A percentile compares a stretch with the other conserved stretches of the same genome.
Evolutionary conservation across 2,113 vertebrate genomes (phyloP).

Genomic region (Neofelis nebulosa): DNA sequence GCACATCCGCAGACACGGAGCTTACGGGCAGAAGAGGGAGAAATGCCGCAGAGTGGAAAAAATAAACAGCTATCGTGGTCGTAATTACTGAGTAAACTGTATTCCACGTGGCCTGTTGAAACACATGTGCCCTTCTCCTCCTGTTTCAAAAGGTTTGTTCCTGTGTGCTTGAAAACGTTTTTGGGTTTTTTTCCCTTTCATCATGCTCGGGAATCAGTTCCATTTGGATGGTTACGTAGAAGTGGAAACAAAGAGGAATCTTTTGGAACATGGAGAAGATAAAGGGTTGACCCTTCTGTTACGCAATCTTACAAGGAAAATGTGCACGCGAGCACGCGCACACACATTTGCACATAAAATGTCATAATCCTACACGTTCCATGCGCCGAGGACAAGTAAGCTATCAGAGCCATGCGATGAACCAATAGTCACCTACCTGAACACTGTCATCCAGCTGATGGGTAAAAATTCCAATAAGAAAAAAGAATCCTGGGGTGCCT

Average conservation of each 20-base stretch:
- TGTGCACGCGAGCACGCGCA: fast-evolving
- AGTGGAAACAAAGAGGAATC: background rate
- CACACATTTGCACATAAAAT: background rate
- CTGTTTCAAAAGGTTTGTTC: background rate
- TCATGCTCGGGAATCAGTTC: background rate
- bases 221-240: background rate
- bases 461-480: background rate
- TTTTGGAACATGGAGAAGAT: background rate
- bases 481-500: too few relatives aligned
- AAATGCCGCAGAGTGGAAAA: background rate
- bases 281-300: background rate
- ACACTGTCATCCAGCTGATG: too few relatives aligned
- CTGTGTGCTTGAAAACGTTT: background rate
- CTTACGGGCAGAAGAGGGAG: background rate
- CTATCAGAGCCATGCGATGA: background rate
- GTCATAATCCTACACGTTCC: background rate
- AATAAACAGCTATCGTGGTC: background rate
- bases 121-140: background rate
- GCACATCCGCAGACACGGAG: background rate
- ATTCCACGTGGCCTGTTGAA: background rate
- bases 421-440: background rate
- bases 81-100: background rate
- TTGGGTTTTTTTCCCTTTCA: background rate
- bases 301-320: too few relatives aligned
- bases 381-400: background rate